Conservation (phyloP, 1,140 invertebrate species). For the Drosophila jambulina region DNA sequence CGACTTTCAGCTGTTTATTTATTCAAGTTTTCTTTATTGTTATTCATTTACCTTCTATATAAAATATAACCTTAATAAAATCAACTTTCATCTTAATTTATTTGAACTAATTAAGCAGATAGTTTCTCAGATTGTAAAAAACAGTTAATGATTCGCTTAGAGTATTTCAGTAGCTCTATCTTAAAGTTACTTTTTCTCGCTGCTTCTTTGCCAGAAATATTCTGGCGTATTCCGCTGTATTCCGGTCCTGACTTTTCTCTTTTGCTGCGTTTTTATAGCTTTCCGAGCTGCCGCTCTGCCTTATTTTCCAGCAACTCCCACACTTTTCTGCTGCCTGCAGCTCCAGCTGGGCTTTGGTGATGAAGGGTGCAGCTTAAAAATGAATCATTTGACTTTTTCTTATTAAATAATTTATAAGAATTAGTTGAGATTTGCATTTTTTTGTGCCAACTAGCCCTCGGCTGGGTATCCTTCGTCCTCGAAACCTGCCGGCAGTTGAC, state of each 20-base stretch:
- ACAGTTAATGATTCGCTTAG: background rate
- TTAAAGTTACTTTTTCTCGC: constrained; percentile 8
- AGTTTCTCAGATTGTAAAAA: background rate
- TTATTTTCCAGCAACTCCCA: constrained; percentile 49
- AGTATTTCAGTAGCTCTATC: background rate
- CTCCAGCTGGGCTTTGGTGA: constrained; percentile 78
- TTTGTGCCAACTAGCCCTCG: constrained; percentile 38
- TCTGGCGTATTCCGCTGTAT: constrained; percentile 27
- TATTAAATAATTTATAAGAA: constrained; percentile 84
- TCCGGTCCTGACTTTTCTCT: constrained; percentile 38
- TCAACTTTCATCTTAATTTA: too few species aligned
- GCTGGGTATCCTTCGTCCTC: constrained; percentile 8
- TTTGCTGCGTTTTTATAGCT: constrained; percentile 51
- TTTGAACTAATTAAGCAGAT: background rate
- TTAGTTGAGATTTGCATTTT: constrained; percentile 84
- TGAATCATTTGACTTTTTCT: constrained; percentile 84
- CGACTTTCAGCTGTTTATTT: background rate
- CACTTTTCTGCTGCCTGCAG: constrained; percentile 21
- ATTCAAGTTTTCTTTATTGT: too few species aligned
- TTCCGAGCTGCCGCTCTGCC: constrained; percentile 31
- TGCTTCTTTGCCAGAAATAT: constrained; percentile 40
- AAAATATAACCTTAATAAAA: background rate
- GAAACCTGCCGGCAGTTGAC: constrained; percentile 37
- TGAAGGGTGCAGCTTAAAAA: constrained; percentile 83
- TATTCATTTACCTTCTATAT: background rate